Evolutionary conservation across 2,113 vertebrate genomes (phyloP).

Genomic region (Bettongia penicillata): DNA sequence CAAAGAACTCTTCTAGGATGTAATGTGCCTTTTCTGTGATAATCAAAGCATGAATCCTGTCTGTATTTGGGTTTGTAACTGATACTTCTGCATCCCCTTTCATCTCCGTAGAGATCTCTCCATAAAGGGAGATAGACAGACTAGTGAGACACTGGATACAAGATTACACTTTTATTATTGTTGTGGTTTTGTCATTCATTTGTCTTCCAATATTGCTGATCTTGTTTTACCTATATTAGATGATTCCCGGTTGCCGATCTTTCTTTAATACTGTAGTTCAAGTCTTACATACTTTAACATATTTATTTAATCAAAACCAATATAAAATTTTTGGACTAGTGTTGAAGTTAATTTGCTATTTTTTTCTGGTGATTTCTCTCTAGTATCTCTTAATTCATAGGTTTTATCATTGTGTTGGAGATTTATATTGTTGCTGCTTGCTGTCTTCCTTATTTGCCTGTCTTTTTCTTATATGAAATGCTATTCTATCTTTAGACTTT

Average conservation of each 20-base stretch:
- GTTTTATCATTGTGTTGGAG: not conserved
- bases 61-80: not conserved
- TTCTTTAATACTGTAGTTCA: too few relatives aligned
- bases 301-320: not conserved
- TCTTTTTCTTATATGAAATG: not conserved
- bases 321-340: not conserved
- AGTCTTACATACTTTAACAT: not conserved
- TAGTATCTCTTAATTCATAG: not conserved
- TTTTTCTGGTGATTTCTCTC: not conserved
- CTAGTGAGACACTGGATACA: not conserved
- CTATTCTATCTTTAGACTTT: not conserved
- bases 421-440: not conserved
- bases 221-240: not conserved
- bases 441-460: not conserved
- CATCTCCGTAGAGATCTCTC: not conserved
- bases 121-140: not conserved
- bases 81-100: not conserved
- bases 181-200: not conserved
- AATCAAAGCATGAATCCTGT: not conserved
- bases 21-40: not conserved
- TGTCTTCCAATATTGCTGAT: not conserved
- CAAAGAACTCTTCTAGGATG: not conserved
- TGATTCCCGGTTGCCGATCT: too few relatives aligned
- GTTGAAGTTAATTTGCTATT: not conserved
- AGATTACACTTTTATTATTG: not conserved